Evolutionary conservation across 2,888 invertebrate genomes (phyloP).

Genomic region (Crocallis elinguaria): DNA sequence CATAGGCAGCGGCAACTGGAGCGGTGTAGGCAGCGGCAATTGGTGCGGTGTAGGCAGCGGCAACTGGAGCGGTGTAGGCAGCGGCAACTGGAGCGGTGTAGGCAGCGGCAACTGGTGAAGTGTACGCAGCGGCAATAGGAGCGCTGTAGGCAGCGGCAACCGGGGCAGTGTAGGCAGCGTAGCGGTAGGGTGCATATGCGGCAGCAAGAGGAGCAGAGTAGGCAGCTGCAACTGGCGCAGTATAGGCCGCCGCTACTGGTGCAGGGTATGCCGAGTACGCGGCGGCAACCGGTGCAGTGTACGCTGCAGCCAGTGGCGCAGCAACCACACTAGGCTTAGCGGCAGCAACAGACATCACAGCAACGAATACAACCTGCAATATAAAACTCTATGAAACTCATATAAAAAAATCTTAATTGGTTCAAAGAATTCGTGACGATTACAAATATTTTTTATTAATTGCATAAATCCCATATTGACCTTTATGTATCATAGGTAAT

Average conservation of each 20-base stretch:
- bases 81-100: constrained; percentile 50
- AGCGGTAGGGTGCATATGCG: too few species aligned
- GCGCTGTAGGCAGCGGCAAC: constrained; percentile 55
- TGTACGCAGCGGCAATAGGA: constrained; percentile 45
- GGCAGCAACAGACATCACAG: constrained; percentile 65
- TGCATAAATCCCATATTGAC: constrained; percentile 1
- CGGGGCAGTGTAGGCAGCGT: constrained; percentile 48
- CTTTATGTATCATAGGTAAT: constrained; percentile 1
- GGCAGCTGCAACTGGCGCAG: constrained; percentile 54
- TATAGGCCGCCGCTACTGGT: constrained; percentile 53
- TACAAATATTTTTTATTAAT: background rate
- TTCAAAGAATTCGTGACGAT: too few species aligned
- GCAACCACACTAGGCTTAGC: constrained; percentile 68
- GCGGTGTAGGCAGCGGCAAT: constrained; percentile 54
- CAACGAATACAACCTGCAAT: constrained; percentile 65
- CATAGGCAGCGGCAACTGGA: constrained; percentile 51
- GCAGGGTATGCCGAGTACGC: constrained; percentile 53
- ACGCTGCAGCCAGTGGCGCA: constrained; percentile 46
- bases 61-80: constrained; percentile 57
- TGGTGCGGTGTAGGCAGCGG: constrained; percentile 53
- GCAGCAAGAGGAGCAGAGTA: constrained; percentile 53
- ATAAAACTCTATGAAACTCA: constrained; percentile 1
- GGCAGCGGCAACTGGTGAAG: constrained; percentile 50
- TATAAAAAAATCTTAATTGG: too few species aligned
- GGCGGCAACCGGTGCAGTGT: constrained; percentile 50